Percentiles rank a stretch among this genome's conserved stretches.
These are phyloP conservation scores for Sminthurides bifidus DNA, from an alignment of 1,140 invertebrate species.

Conservation along the genomic window DNA sequence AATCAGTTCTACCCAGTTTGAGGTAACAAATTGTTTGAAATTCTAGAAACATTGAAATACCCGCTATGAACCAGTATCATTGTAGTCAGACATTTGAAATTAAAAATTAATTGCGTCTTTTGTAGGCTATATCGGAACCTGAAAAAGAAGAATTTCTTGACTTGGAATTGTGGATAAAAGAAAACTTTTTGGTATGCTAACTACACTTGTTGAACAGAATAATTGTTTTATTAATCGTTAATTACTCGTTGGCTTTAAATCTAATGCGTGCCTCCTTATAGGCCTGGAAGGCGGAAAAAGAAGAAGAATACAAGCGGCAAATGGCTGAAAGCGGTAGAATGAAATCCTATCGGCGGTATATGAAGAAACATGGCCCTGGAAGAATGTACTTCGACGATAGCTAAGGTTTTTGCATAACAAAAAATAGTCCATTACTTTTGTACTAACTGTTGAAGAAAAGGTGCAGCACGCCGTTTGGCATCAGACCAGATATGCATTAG, in stretches of 20 bases:
- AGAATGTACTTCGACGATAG: slow-evolving; percentile 69
- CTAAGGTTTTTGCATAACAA: slow-evolving; percentile 36
- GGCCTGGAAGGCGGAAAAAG: slow-evolving; percentile 65
- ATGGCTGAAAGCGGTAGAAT: slow-evolving; percentile 62
- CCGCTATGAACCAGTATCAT: too few relatives aligned
- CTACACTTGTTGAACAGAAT: not conserved
- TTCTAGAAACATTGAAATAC: too few relatives aligned
- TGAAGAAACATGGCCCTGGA: slow-evolving; percentile 64
- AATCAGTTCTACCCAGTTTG: slow-evolving; percentile 46
- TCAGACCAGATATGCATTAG: too few relatives aligned
- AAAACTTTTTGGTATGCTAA: slow-evolving; percentile 51
- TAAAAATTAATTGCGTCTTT: slow-evolving; percentile 12
- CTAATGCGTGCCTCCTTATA: slow-evolving; percentile 27
- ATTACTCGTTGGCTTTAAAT: not conserved
- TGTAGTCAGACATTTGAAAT: not conserved
- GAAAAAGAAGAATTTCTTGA: slow-evolving; percentile 60
- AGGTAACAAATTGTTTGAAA: too few relatives aligned
- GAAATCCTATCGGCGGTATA: slow-evolving; percentile 64
- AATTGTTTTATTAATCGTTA: not conserved
- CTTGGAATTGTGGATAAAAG: slow-evolving; percentile 65
- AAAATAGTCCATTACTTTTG: too few relatives aligned
- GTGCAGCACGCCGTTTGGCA: too few relatives aligned
- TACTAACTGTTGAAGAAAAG: too few relatives aligned
- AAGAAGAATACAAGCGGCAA: slow-evolving; percentile 68
- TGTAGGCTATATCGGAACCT: slow-evolving; percentile 54